A percentile compares a stretch with the other conserved stretches of the same genome.
Conservation (phyloP, 2,888 invertebrate genomes). For the Tiphia femorata region DNA sequence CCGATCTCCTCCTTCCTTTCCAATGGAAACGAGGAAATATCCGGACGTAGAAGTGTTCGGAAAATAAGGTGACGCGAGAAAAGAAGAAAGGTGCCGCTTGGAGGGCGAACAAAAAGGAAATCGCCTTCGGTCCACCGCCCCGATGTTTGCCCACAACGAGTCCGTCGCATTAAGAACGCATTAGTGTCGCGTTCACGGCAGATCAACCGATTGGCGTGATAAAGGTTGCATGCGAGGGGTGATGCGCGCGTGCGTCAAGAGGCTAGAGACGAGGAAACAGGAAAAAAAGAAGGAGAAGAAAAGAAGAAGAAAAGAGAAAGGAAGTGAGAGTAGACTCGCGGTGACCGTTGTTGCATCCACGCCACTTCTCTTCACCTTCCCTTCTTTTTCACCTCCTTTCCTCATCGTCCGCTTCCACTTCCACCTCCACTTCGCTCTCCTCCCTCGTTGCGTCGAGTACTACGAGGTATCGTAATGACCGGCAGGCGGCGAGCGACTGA, state of each 20-base stretch:
- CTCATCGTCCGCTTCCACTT: no score
- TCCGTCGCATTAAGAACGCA: constrained; percentile 62
- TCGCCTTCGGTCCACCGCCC: constrained; percentile 9
- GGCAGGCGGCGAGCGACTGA: constrained; percentile 19
- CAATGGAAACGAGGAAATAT: not conserved
- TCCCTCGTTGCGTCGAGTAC: constrained; percentile 17
- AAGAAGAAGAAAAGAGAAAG: constrained; percentile 7
- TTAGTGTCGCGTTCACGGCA: constrained; percentile 58
- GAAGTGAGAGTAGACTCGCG: no score
- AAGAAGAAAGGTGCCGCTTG: not conserved
- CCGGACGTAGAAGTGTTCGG: not conserved
- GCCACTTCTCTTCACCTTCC: no score
- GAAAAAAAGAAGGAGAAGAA: constrained; percentile 3
- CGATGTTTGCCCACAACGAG: constrained; percentile 50
- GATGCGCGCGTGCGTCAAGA: constrained; percentile 9
- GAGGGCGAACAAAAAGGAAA: constrained; percentile 6
- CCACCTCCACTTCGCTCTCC: no score
- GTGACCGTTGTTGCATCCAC: no score
- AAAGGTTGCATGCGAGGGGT: constrained; percentile 37
- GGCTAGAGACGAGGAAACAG: not conserved
- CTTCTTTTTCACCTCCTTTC: no score
- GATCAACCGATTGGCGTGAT: constrained; percentile 60
- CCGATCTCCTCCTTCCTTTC: no score
- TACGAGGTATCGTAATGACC: constrained; percentile 23
- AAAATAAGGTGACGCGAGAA: not conserved